Conservation (phyloP, 2,113 vertebrate genomes). For the Gorsachius goisagi region DNA sequence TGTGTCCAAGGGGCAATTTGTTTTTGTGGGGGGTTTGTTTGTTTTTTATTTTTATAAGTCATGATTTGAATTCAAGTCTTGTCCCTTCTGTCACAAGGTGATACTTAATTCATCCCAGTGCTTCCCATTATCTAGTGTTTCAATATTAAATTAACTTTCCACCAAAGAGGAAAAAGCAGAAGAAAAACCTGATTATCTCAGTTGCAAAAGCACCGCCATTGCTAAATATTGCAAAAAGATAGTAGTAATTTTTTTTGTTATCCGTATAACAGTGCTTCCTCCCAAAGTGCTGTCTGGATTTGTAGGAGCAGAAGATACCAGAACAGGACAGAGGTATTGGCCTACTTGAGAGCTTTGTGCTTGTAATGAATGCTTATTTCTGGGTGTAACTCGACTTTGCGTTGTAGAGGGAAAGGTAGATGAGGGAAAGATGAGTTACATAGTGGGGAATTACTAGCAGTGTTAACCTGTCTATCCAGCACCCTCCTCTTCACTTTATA, state of each 20-base stretch:
- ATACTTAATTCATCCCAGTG: not conserved
- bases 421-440: not conserved
- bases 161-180: not conserved
- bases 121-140: not conserved
- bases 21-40: not conserved
- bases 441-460: not conserved
- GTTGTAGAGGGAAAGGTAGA: not conserved
- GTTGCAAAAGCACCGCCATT: not conserved
- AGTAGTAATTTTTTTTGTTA: not conserved
- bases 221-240: not conserved
- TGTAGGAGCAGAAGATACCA: not conserved
- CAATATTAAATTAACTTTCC: not conserved
- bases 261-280: not conserved
- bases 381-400: not conserved
- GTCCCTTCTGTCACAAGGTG: not conserved
- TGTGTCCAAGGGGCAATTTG: not conserved
- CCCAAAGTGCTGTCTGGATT: not conserved
- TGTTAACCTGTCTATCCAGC: not conserved
- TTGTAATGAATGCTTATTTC: not conserved
- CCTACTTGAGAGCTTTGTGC: not conserved
- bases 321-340: not conserved
- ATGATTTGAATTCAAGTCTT: not conserved
- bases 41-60: not conserved
- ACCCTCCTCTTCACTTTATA: not conserved
- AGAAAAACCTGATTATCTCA: not conserved